A percentile compares a stretch with the other conserved stretches of the same genome.
Conservation (phyloP, 2,113 vertebrate genomes). For the Rhinopomastus cyanomelas region DNA sequence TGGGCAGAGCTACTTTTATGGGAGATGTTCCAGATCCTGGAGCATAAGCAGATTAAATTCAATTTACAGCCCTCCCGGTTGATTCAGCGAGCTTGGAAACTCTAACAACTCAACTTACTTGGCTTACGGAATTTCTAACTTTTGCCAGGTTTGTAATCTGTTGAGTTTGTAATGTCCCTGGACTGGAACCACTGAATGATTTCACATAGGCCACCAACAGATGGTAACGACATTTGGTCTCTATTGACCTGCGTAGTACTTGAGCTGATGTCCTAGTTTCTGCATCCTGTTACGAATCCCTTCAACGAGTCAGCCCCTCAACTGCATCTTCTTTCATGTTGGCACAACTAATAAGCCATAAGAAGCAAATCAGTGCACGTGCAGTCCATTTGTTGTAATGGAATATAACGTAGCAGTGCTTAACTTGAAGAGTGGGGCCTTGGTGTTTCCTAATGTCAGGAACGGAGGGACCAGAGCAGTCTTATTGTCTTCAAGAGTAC, state of each 20-base stretch:
- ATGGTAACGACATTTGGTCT: constrained; percentile 60
- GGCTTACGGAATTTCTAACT: not conserved
- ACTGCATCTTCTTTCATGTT: not conserved
- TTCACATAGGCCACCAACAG: constrained; percentile 41
- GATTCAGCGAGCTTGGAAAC: constrained; percentile 1
- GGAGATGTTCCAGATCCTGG: not conserved
- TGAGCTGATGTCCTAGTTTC: constrained; percentile 37
- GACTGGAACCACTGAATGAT: constrained; percentile 13
- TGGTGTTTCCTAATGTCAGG: not conserved
- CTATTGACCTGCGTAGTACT: not conserved
- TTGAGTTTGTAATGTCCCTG: constrained; percentile 7
- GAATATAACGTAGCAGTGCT: not conserved
- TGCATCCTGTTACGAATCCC: constrained; percentile 26
- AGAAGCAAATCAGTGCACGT: not conserved
- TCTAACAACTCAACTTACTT: not conserved
- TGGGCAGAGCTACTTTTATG: not conserved
- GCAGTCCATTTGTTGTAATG: not conserved
- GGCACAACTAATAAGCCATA: not conserved
- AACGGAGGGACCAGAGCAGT: not conserved
- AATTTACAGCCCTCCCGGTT: not conserved
- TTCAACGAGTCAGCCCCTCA: not conserved
- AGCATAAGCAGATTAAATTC: not conserved
- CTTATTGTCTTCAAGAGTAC: not conserved
- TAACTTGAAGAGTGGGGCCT: not conserved
- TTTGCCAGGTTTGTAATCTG: constrained; percentile 41